Conservation (phyloP, 64 coral and sea anemone genomes). For the Porites lutea region DNA sequence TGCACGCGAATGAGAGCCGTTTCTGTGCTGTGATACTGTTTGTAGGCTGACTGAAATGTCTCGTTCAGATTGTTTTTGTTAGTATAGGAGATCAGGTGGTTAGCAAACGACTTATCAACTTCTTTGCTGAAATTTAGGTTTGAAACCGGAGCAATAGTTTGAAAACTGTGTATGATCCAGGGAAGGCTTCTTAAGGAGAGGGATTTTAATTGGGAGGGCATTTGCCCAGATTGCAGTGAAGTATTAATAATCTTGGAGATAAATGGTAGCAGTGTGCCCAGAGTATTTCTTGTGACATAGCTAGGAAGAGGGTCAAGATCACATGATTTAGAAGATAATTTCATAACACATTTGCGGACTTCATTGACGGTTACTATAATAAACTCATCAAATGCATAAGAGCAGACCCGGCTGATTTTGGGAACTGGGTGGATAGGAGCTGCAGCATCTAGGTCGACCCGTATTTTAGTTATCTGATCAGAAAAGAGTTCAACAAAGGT, state of each 20-base stretch:
- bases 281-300: conserved; percentile 9
- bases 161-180: conserved; percentile 18
- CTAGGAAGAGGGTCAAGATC: conserved; percentile 23
- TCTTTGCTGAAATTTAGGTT: conserved; percentile 7
- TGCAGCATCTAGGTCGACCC: conserved; percentile 25
- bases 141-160: neutral
- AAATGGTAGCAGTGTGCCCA: conserved; percentile 23
- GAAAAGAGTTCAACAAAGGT: conserved; percentile 16
- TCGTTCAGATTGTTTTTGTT: neutral
- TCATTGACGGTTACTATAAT: neutral
- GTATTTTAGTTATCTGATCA: conserved; percentile 28
- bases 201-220: neutral
- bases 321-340: conserved; percentile 16
- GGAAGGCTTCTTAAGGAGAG: conserved; percentile 31
- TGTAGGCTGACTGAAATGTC: neutral
- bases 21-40: neutral
- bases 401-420: conserved; percentile 4
- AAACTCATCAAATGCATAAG: conserved; percentile 5
- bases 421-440: conserved; percentile 1
- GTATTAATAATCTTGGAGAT: conserved; percentile 22
- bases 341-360: conserved; percentile 19
- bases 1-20: conserved; percentile 11
- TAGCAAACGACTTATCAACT: neutral
- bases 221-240: conserved; percentile 3
- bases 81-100: neutral